Percentiles rank a stretch among this genome's conserved stretches.
Evolutionary conservation across 2,797 vertebrate species (phyloP).

Genomic region (Cirrhinus molitorella): DNA sequence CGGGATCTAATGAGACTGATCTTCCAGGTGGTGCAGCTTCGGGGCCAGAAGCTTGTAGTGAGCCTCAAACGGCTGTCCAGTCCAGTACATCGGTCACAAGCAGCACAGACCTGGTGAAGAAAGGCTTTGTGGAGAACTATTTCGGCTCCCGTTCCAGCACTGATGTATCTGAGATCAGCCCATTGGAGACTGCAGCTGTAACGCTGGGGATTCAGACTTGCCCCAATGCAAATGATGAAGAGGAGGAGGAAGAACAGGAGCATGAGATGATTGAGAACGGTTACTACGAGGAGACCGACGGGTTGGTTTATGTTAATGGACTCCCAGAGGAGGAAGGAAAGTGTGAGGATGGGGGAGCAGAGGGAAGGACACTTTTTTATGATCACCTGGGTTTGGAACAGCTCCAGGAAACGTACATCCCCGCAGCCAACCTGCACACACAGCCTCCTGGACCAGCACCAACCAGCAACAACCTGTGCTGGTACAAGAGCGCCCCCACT

Average conservation of each 20-base stretch:
- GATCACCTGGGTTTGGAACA: constrained; percentile 78
- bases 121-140: constrained; percentile 96
- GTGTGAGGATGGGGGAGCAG: constrained; percentile 67
- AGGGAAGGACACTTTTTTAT: constrained; percentile 70
- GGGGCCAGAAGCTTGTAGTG: constrained; percentile 66
- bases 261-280: constrained; percentile 97
- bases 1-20: constrained; percentile 68
- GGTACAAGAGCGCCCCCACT: constrained; percentile 90
- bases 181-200: constrained; percentile 79
- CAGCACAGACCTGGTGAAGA: constrained; percentile 92
- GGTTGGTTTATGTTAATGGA: constrained; percentile 80
- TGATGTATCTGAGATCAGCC: constrained; percentile 86
- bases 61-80: constrained; percentile 76
- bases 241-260: constrained; percentile 82
- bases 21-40: constrained; percentile 68
- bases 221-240: constrained; percentile 68
- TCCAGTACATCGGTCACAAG: constrained; percentile 84
- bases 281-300: constrained; percentile 92
- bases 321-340: constrained; percentile 74
- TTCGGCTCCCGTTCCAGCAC: constrained; percentile 91
- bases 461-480: constrained; percentile 78
- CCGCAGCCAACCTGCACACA: constrained; percentile 78
- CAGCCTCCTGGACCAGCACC: constrained; percentile 69
- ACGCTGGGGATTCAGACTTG: constrained; percentile 77
- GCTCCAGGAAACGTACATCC: constrained; percentile 78